Evolutionary conservation across 1,140 invertebrate species (phyloP).

Genomic region (Zaprionus lachaisei): DNA sequence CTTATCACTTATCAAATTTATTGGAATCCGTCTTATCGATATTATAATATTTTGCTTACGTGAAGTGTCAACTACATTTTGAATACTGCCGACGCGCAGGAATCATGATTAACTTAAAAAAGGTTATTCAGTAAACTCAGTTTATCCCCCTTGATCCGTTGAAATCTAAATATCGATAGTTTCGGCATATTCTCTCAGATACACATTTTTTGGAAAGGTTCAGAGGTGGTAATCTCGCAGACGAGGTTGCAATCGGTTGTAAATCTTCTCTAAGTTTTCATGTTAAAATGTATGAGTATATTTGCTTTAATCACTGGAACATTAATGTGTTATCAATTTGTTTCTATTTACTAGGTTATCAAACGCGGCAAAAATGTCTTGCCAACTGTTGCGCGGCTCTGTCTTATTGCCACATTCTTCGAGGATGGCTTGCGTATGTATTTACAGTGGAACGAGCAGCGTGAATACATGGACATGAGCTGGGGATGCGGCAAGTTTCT

Average conservation of each 20-base stretch:
- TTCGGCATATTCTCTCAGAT: too few species aligned
- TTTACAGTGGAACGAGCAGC: slow-evolving; percentile 99
- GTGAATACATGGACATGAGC: slow-evolving; percentile 98
- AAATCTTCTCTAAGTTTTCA: neutral
- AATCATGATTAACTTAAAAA: neutral
- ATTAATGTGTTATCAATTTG: neutral
- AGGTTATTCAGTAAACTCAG: neutral
- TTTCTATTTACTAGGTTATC: slow-evolving; percentile 89
- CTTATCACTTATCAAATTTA: slow-evolving; percentile 60
- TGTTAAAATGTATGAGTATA: neutral
- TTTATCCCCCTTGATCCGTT: neutral
- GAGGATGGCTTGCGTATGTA: slow-evolving; percentile 99
- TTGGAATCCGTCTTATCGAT: slow-evolving; percentile 39
- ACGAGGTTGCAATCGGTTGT: too few species aligned
- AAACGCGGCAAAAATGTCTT: slow-evolving; percentile 96
- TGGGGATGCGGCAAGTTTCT: slow-evolving; percentile 98
- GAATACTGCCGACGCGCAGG: neutral
- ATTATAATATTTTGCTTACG: slow-evolving; percentile 17
- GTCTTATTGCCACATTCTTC: slow-evolving; percentile 99
- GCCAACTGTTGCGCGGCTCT: slow-evolving; percentile 97
- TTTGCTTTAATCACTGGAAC: neutral
- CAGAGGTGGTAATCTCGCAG: too few species aligned
- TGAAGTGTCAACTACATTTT: neutral
- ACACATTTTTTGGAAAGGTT: too few species aligned
- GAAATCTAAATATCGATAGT: too few species aligned